Percentiles rank a stretch among this genome's conserved stretches.
Conservation (phyloP, 2,113 vertebrate species). For the Raja brachyura region DNA sequence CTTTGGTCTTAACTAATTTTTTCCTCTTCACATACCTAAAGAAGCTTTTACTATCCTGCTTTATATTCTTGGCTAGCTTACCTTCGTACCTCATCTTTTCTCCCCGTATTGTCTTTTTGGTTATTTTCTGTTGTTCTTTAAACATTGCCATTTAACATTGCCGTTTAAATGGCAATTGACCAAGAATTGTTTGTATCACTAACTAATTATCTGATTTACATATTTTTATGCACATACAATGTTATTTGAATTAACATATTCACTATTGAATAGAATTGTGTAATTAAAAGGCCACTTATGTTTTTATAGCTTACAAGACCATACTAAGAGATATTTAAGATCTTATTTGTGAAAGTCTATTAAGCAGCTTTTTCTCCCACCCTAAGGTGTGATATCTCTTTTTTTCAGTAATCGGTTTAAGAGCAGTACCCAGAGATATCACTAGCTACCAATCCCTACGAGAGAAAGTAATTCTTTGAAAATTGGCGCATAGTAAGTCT, state of each 20-base stretch:
- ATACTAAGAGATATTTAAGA: background rate
- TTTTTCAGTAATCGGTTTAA: conserved; percentile 25
- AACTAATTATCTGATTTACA: background rate
- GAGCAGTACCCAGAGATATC: background rate
- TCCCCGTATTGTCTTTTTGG: too few relatives aligned
- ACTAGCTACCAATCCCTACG: background rate
- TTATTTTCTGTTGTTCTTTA: too few relatives aligned
- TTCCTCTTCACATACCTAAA: too few relatives aligned
- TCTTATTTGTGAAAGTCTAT: background rate
- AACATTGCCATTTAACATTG: too few relatives aligned
- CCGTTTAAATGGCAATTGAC: background rate
- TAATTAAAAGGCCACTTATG: background rate
- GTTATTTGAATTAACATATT: background rate
- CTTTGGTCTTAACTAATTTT: too few relatives aligned
- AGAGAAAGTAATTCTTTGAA: conserved; percentile 25
- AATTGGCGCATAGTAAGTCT: conserved; percentile 19
- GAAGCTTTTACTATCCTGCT: too few relatives aligned
- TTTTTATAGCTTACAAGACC: background rate
- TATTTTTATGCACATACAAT: background rate
- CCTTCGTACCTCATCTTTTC: too few relatives aligned
- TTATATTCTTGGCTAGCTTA: too few relatives aligned
- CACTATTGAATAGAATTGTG: background rate
- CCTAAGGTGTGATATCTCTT: conserved; percentile 9
- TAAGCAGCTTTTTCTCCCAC: background rate
- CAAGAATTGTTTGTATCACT: background rate